Conservation (phyloP, 2,113 vertebrate species). For the Crotalus horridus region DNA sequence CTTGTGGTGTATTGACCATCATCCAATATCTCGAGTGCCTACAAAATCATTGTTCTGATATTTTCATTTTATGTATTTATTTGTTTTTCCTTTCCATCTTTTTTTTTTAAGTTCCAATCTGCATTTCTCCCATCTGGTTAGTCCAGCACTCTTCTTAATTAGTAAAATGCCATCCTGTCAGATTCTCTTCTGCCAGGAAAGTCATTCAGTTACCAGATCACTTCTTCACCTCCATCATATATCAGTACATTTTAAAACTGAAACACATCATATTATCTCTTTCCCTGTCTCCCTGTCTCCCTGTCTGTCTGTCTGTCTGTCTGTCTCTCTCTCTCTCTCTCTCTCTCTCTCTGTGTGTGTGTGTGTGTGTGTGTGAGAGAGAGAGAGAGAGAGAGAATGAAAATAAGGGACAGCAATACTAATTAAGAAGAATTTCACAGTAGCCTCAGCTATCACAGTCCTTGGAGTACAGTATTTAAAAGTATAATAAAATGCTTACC, state of each 20-base stretch:
- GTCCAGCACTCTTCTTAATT: constrained; percentile 73
- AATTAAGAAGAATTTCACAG: constrained; percentile 69
- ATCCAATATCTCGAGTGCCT: constrained; percentile 2
- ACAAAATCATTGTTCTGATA: constrained; percentile 2
- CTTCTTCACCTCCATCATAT: constrained; percentile 72
- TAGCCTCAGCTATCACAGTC: constrained; percentile 65
- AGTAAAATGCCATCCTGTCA: constrained; percentile 72
- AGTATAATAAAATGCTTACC: constrained; percentile 66
- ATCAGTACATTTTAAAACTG: constrained; percentile 69
- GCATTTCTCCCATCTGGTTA: constrained; percentile 70
- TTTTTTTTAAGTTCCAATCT: constrained; percentile 59
- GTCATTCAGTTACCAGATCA: constrained; percentile 72
- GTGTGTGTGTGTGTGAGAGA: constrained; percentile 7
- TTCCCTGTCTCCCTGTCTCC: constrained; percentile 14
- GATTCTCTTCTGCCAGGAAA: constrained; percentile 70
- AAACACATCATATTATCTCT: constrained; percentile 60
- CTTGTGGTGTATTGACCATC: background rate
- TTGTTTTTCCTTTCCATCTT: constrained; percentile 13
- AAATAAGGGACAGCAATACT: constrained; percentile 52
- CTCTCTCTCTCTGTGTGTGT: background rate
- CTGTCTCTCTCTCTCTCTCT: no score
- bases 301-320: no score
- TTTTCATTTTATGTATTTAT: background rate
- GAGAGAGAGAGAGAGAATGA: constrained; percentile 8
- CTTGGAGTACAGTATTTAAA: constrained; percentile 52